phyloP scores from a whole-genome alignment of 2,888 invertebrate genomes.

The Cosmorhoe ocellata region DNA sequence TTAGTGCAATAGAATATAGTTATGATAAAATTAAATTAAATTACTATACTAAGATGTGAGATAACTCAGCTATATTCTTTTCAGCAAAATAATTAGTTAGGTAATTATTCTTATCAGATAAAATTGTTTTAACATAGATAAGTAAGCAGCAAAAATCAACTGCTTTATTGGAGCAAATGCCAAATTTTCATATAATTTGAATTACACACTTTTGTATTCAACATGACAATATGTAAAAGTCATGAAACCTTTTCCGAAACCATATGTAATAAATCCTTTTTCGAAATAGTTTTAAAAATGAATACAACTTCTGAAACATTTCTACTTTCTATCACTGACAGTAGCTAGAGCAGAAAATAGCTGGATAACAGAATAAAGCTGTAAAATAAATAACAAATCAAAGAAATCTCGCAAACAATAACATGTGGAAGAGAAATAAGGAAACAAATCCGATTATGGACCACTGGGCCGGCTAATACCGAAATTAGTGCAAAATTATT shows the following conservation, averaged over 20 bases:
- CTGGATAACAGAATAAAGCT: neutral
- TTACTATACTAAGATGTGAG: too few species aligned
- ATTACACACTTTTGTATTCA: neutral
- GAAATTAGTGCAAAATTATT: constrained; percentile 37
- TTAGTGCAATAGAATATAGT: too few species aligned
- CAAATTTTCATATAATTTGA: neutral
- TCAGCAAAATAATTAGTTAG: too few species aligned
- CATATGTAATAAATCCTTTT: too few species aligned
- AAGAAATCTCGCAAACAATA: constrained; percentile 1
- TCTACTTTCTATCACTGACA: constrained; percentile 42
- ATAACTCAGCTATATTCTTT: too few species aligned
- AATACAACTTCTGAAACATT: constrained; percentile 38
- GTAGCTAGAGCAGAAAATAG: neutral
- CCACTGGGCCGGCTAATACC: constrained; percentile 43
- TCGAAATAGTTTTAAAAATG: neutral
- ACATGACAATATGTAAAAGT: neutral
- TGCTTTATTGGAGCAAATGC: too few species aligned
- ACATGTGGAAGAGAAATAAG: neutral
- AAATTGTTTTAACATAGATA: too few species aligned
- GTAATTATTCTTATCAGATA: too few species aligned
- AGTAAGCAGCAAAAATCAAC: too few species aligned
- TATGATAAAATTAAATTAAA: too few species aligned
- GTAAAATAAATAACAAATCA: neutral
- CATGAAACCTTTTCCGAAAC: too few species aligned
- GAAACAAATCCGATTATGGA: constrained; percentile 23